A percentile compares a stretch with the other conserved stretches of the same genome.
These are phyloP conservation scores for Tachuris rubrigastra DNA, from an alignment of 2,113 vertebrate genomes.

Conservation along the genomic window DNA sequence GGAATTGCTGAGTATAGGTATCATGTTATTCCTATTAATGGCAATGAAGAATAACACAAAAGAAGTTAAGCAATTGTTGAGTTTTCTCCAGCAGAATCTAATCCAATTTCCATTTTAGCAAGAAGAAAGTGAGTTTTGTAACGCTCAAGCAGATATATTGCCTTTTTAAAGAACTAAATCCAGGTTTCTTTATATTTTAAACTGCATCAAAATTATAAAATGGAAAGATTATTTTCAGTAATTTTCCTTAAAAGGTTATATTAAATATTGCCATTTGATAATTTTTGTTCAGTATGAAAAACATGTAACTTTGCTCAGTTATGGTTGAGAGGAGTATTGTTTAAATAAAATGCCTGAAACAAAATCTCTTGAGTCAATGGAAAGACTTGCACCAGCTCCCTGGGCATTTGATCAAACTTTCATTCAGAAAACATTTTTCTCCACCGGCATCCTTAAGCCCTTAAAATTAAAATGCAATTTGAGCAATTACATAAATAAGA, in stretches of 20 bases:
- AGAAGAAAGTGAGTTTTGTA: background rate
- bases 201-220: background rate
- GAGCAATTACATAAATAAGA: conserved; percentile 47
- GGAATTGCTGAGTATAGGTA: background rate
- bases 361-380: background rate
- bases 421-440: conserved; percentile 50
- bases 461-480: conserved; percentile 52
- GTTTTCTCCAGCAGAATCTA: conserved; percentile 23
- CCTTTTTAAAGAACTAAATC: background rate
- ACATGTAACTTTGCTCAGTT: background rate
- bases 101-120: conserved; percentile 65
- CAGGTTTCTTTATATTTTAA: background rate
- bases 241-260: background rate
- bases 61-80: conserved; percentile 48
- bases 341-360: conserved; percentile 28
- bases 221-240: background rate
- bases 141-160: background rate
- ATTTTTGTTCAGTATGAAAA: background rate
- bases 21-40: conserved; percentile 39
- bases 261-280: background rate
- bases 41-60: conserved; percentile 21
- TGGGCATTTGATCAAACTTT: conserved; percentile 15
- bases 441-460: conserved; percentile 13
- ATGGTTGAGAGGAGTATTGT: background rate
- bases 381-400: background rate